Base-by-base conservation (phyloP, 2,888 invertebrate genomes). In the Odontomyia ornata region DNA sequence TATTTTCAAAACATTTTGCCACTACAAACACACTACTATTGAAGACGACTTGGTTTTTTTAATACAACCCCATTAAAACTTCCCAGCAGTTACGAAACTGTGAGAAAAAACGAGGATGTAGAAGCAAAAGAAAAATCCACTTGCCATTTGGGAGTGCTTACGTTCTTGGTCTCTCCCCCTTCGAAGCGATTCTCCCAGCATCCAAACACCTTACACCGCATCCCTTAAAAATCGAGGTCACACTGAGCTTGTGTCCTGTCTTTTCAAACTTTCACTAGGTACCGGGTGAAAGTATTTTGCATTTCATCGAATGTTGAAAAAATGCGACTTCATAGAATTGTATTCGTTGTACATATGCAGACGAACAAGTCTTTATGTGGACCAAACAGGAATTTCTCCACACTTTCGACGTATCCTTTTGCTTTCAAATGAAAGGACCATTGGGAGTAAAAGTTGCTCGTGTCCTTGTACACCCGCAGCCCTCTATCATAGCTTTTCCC, bases 241-340 rank as follows among this genome's bases (percentile, higher is more conserved):
- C 69, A 43, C 47, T 46, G 65, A 36, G 36, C 30, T 27, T 65
- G 65, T 65, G 65, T 65, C 65, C 65, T 65, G 65, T 65, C 65
- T 30, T 65, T 65, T 36, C 15, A 60, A 60, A 73, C 73, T 73
- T 73, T 73, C 73, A 73, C 73, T 73, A 36, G 27, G 13, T 52
- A 52, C 27, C 25, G 25, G 73, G 60, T 60, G 73, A 73, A 73
- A 73, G 73, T 73, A 27, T 73, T 73, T 73, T 73, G 73, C 73
- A 73, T 73, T 73, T 73, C 69, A 69, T 69, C 69, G 69, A 69
- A 69, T 25, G 21, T 47, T 69, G 25, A 46, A 69, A 65, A 46
- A 69, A 46, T 46, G 25, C 36, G 46, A 69, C 23, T 47, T 47
- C 64, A 25, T 69, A 43, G 27, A 21, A 47, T 30, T 23, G 47